A percentile compares a stretch with the other conserved stretches of the same genome.
These are phyloP conservation scores for Chloroclystis v-ata DNA, from an alignment of 2,888 invertebrate genomes.

Conservation along the genomic window DNA sequence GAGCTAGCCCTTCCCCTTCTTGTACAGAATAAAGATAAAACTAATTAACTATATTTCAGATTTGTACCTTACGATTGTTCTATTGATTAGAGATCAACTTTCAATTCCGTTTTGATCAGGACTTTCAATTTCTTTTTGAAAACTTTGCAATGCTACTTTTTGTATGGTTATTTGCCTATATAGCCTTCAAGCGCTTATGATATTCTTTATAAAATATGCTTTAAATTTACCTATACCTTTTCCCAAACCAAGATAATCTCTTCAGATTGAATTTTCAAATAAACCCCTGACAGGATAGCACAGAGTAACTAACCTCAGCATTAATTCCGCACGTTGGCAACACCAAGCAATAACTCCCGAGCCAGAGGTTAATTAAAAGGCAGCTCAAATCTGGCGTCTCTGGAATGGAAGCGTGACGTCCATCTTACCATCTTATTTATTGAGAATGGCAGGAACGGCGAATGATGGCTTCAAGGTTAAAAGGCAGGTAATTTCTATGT, in stretches of 20 bases:
- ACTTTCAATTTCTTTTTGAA: too few relatives aligned
- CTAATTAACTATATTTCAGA: too few relatives aligned
- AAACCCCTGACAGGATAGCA: not conserved
- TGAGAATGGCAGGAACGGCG: constrained; percentile 3
- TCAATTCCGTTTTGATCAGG: too few relatives aligned
- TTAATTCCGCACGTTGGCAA: constrained; percentile 30
- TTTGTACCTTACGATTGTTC: too few relatives aligned
- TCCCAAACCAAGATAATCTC: not conserved
- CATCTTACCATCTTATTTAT: constrained; percentile 11
- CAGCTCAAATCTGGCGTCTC: constrained; percentile 70
- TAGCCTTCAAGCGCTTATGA: too few relatives aligned
- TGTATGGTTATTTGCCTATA: too few relatives aligned
- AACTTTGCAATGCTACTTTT: too few relatives aligned
- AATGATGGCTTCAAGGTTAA: not conserved
- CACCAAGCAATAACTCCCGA: constrained; percentile 71
- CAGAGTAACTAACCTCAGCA: not conserved
- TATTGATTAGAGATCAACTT: too few relatives aligned
- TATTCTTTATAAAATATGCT: too few relatives aligned
- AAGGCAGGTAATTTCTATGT: not conserved
- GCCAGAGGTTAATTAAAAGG: constrained; percentile 78
- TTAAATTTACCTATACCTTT: not conserved
- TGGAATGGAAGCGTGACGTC: constrained; percentile 41
- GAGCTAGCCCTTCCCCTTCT: constrained; percentile 4
- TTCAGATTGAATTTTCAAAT: not conserved
- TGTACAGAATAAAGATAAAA: too few relatives aligned